Conservation (phyloP, 2,888 invertebrate genomes). For the Corbicula japonica region DNA sequence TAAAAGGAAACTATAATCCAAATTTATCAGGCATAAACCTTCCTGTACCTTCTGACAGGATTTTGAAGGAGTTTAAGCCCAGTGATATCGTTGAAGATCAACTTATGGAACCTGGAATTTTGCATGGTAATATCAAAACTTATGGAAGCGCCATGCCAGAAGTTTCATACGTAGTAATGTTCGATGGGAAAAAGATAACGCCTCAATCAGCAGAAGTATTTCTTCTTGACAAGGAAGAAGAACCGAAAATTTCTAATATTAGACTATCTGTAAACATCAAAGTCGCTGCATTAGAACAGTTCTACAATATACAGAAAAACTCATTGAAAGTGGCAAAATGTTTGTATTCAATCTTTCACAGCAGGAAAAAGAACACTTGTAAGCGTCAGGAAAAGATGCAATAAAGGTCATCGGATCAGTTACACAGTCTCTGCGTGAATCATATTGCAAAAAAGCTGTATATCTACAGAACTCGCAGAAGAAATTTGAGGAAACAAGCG, state of each 20-base stretch:
- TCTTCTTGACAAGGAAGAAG: conserved; percentile 19
- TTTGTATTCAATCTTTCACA: neutral
- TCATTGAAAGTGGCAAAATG: neutral
- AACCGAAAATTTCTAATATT: conserved; percentile 4
- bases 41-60: conserved; percentile 14
- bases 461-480: neutral
- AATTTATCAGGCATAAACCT: conserved; percentile 25
- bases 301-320: neutral
- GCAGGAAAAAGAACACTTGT: neutral
- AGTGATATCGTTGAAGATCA: neutral
- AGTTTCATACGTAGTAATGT: conserved; percentile 29
- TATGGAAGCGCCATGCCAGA: neutral
- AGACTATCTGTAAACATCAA: neutral
- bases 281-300: neutral
- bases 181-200: conserved; percentile 39
- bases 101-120: conserved; percentile 16
- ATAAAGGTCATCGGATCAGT: neutral
- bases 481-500: conserved; percentile 8
- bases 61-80: neutral
- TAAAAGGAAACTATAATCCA: conserved; percentile 10
- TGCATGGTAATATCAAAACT: conserved; percentile 1
- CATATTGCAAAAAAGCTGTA: conserved; percentile 4
- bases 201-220: conserved; percentile 35
- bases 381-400: neutral
- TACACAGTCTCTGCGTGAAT: neutral